Conservation (phyloP, 1,140 invertebrate genomes). For the Heterodera carotae region DNA sequence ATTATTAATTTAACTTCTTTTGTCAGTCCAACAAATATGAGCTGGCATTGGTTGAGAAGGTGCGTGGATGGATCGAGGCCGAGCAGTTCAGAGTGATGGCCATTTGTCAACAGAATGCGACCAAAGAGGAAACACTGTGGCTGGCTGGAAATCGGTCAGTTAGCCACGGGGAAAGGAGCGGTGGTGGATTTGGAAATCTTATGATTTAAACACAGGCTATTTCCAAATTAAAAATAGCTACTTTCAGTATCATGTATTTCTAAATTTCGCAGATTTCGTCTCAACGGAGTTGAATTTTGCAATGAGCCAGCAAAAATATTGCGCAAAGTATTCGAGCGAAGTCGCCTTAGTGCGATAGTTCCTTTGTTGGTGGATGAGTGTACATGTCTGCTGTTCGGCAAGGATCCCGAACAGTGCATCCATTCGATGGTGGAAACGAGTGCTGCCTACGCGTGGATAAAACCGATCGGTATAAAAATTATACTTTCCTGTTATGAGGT, state of each 20-base stretch:
- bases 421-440: not conserved
- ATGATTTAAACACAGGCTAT: too few species aligned
- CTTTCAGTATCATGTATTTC: not conserved
- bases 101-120: constrained; percentile 14
- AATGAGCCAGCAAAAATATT: constrained; percentile 20
- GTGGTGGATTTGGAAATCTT: not conserved
- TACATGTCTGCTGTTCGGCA: constrained; percentile 25
- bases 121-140: constrained; percentile 22
- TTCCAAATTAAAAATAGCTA: too few species aligned
- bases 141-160: constrained; percentile 24
- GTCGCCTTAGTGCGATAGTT: not conserved
- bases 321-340: constrained; percentile 20
- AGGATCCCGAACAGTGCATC: constrained; percentile 5
- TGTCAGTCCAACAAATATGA: constrained; percentile 22
- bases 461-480: constrained; percentile 18
- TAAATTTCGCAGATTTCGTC: constrained; percentile 20
- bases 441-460: constrained; percentile 10
- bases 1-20: not conserved
- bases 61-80: constrained; percentile 12
- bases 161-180: not conserved
- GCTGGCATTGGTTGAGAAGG: constrained; percentile 20
- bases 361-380: constrained; percentile 18
- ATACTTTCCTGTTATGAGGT: not conserved
- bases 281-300: constrained; percentile 23
- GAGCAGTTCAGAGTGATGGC: constrained; percentile 21